These are phyloP conservation scores for Mesodorylaimus sp. DNA, from an alignment of 2,888 invertebrate species.

Conservation along the genomic window DNA sequence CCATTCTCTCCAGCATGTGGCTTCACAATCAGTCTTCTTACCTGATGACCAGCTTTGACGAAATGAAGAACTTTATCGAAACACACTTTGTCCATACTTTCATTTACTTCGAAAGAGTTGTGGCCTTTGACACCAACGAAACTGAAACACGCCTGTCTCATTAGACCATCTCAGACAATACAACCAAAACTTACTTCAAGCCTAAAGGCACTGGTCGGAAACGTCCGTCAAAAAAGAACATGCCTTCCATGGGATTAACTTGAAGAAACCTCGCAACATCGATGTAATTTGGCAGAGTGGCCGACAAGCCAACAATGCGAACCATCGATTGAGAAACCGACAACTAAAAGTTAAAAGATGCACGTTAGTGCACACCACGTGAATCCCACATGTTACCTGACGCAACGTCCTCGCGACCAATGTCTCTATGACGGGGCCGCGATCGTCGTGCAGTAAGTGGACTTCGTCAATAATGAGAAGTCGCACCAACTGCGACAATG, in stretches of 20 bases:
- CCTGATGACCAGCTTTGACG: slow-evolving; percentile 75
- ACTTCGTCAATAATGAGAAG: slow-evolving; percentile 90
- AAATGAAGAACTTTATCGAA: slow-evolving; percentile 74
- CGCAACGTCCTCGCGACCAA: slow-evolving; percentile 83
- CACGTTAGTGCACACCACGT: background rate
- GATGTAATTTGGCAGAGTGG: slow-evolving; percentile 87
- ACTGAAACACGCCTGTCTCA: slow-evolving; percentile 12
- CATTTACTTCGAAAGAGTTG: slow-evolving; percentile 38
- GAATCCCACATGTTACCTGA: slow-evolving; percentile 47
- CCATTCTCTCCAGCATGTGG: background rate
- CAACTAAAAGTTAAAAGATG: slow-evolving; percentile 26
- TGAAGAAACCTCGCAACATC: slow-evolving; percentile 84
- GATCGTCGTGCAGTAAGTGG: slow-evolving; percentile 81
- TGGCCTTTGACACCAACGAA: slow-evolving; percentile 21
- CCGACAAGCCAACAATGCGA: slow-evolving; percentile 83
- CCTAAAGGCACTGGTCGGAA: slow-evolving; percentile 86
- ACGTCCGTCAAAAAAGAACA: slow-evolving; percentile 47
- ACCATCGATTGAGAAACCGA: slow-evolving; percentile 54
- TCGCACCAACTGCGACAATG: slow-evolving; percentile 68
- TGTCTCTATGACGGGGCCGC: slow-evolving; percentile 92
- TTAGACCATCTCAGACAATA: background rate
- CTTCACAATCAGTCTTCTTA: slow-evolving; percentile 17
- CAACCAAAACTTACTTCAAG: slow-evolving; percentile 44
- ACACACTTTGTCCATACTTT: slow-evolving; percentile 72
- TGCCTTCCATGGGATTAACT: slow-evolving; percentile 60